A percentile compares a stretch with the other conserved stretches of the same genome.
Conservation (phyloP, 2,113 vertebrate species). For the Cygnus buccinator region DNA sequence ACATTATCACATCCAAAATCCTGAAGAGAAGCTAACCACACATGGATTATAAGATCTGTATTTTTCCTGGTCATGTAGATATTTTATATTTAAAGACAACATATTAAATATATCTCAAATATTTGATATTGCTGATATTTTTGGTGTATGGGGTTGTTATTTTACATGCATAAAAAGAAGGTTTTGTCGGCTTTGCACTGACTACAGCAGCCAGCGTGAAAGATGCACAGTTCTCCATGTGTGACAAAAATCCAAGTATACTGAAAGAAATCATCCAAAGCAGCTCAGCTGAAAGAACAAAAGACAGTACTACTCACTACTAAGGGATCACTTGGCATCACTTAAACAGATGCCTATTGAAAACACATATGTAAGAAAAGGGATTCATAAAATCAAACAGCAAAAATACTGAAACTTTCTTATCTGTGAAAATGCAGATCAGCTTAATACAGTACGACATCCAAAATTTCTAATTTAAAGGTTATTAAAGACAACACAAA, state of each 20-base stretch:
- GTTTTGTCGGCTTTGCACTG: neutral
- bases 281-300: conserved; percentile 7
- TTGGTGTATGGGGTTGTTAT: neutral
- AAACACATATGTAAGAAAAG: conserved; percentile 4
- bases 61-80: neutral
- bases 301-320: neutral
- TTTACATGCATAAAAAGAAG: neutral
- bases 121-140: neutral
- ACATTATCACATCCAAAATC: neutral
- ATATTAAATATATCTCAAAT: neutral
- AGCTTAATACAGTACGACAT: neutral
- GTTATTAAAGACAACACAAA: neutral
- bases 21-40: neutral
- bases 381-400: neutral
- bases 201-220: neutral
- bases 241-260: conserved; percentile 9
- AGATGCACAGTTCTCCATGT: neutral
- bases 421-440: neutral
- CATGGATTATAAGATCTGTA: neutral
- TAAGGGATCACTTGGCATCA: conserved; percentile 2
- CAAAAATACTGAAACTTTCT: neutral
- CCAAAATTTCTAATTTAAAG: neutral
- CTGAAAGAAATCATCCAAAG: neutral
- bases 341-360: neutral
- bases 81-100: neutral